Conservation (phyloP, 1,140 invertebrate genomes). For the Propsilocerus akamusi region DNA sequence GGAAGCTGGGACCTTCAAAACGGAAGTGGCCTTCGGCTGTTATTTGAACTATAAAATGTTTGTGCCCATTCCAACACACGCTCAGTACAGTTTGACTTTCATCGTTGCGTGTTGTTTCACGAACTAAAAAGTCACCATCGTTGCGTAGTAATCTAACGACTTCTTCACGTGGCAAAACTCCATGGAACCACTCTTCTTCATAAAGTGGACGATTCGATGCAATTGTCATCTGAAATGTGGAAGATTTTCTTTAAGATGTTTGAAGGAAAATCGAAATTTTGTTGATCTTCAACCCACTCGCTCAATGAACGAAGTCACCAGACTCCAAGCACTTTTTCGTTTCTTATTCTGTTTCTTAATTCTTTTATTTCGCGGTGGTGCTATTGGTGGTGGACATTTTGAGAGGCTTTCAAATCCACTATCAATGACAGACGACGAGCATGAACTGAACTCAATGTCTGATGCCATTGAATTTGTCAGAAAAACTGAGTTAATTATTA, state of each 20-base stretch:
- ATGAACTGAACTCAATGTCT: constrained; percentile 15
- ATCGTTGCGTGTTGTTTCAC: constrained; percentile 84
- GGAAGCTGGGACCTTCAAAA: constrained; percentile 86
- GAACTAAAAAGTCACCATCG: constrained; percentile 87
- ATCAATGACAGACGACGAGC: constrained; percentile 7
- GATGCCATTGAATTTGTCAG: neutral
- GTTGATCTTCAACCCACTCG: constrained; percentile 1
- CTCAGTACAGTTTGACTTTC: constrained; percentile 86
- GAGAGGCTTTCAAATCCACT: neutral
- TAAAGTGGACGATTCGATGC: constrained; percentile 39
- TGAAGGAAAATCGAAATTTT: neutral
- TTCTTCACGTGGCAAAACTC: constrained; percentile 87
- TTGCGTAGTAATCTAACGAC: constrained; percentile 73
- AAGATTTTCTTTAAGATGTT: neutral
- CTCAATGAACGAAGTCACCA: constrained; percentile 12
- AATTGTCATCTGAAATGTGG: constrained; percentile 15
- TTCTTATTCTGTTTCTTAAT: neutral
- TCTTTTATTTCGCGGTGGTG: constrained; percentile 17
- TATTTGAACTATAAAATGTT: constrained; percentile 95
- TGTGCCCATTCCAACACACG: constrained; percentile 87
- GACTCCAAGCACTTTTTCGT: neutral
- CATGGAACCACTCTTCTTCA: constrained; percentile 95
- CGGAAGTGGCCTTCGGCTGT: constrained; percentile 80
- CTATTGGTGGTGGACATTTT: constrained; percentile 12
- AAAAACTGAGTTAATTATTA: too few relatives aligned